phyloP scores from a whole-genome alignment of 2,888 invertebrate genomes.

The Brachyopa scutellaris region DNA sequence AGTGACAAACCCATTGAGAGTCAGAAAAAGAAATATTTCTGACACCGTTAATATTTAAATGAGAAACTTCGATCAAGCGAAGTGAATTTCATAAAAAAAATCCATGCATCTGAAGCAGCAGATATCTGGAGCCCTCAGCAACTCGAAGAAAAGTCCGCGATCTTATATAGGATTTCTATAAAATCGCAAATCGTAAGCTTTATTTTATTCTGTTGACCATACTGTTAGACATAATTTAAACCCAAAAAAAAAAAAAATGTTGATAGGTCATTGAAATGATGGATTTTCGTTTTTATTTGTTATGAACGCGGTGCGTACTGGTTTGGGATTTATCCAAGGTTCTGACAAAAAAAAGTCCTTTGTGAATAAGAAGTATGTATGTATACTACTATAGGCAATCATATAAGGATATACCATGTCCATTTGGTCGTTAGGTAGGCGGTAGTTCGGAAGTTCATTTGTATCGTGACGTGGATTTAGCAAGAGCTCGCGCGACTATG shows the following conservation, averaged over 20 bases:
- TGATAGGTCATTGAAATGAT: conserved; percentile 39
- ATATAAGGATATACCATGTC: not conserved
- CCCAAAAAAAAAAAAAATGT: conserved; percentile 12
- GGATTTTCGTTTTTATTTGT: conserved; percentile 40
- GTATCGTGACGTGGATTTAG: conserved; percentile 36
- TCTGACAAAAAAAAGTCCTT: conserved; percentile 1
- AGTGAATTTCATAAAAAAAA: too few species aligned
- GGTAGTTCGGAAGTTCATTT: conserved; percentile 21
- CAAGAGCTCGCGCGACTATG: conserved; percentile 13
- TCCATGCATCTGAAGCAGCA: too few species aligned
- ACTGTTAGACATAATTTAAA: conserved; percentile 18
- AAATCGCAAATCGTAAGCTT: too few species aligned
- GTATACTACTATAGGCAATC: not conserved
- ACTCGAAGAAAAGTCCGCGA: too few species aligned
- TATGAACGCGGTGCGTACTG: not conserved
- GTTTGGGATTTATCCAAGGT: not conserved
- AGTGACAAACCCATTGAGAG: too few species aligned
- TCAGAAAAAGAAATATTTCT: too few species aligned
- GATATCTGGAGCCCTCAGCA: too few species aligned
- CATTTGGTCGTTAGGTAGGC: conserved; percentile 23
- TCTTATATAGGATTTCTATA: too few species aligned
- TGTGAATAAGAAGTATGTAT: not conserved
- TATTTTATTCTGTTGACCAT: not conserved
- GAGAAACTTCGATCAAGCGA: too few species aligned
- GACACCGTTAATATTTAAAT: too few species aligned